Evolutionary conservation across 2,888 invertebrate genomes (phyloP).

Genomic region (Torymus aiolomorphi): DNA sequence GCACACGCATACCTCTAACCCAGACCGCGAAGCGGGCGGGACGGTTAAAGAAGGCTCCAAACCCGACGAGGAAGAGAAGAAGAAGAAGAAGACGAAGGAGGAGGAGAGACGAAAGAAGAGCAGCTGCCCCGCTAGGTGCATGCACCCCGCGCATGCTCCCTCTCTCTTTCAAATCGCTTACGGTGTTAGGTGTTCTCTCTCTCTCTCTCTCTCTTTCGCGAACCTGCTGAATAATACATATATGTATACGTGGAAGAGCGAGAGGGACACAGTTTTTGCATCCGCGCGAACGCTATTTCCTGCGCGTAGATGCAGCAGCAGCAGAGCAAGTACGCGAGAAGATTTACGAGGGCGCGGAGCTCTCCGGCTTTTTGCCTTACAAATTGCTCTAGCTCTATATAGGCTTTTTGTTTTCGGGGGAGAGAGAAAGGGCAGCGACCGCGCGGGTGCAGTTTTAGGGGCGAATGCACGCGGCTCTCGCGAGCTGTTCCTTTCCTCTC

Average conservation of each 20-base stretch:
- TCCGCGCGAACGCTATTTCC: not conserved
- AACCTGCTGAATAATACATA: slow-evolving; percentile 30
- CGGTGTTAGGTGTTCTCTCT: slow-evolving; percentile 13
- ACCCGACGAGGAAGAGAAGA: not conserved
- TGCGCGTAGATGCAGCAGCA: not conserved
- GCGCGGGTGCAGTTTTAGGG: not conserved
- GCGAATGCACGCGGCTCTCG: too few relatives aligned
- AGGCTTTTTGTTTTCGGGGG: not conserved
- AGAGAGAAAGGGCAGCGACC: not conserved
- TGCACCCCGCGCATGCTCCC: not conserved
- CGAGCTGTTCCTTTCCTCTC: too few relatives aligned
- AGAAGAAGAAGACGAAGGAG: not conserved
- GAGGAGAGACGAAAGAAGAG: not conserved
- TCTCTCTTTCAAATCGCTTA: slow-evolving; percentile 8
- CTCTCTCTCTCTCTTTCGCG: not conserved
- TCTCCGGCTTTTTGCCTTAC: slow-evolving; percentile 14
- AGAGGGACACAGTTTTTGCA: slow-evolving; percentile 13
- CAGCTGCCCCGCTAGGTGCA: slow-evolving; percentile 24
- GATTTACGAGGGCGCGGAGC: slow-evolving; percentile 23
- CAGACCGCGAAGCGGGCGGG: not conserved
- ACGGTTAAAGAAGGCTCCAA: slow-evolving; percentile 4
- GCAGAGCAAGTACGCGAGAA: not conserved
- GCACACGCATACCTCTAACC: slow-evolving; percentile 2
- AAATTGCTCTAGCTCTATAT: slow-evolving; percentile 15
- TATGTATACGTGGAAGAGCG: not conserved